Percentiles rank a stretch among this genome's conserved stretches.
Evolutionary conservation across 2,888 invertebrate genomes (phyloP).

Genomic region (Pseudeuparius sepicola): DNA sequence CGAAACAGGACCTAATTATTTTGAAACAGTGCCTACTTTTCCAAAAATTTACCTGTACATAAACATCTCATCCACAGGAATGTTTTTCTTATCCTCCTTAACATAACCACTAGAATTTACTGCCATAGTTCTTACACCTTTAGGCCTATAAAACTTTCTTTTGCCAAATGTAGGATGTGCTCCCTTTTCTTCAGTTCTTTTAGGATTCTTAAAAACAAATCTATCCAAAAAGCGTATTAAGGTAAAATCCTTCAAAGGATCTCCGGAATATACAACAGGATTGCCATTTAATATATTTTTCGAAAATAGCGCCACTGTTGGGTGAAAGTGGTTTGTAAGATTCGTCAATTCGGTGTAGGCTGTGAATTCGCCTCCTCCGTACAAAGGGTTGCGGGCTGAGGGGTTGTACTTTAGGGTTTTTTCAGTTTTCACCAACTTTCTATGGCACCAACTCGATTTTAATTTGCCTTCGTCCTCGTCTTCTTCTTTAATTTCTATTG

Average conservation of each 20-base stretch:
- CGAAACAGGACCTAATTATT: neutral
- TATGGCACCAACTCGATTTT: slow-evolving; percentile 31
- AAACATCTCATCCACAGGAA: slow-evolving; percentile 87
- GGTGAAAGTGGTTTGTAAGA: slow-evolving; percentile 76
- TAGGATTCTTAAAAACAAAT: slow-evolving; percentile 92
- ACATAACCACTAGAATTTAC: slow-evolving; percentile 65
- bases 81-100: slow-evolving; percentile 54
- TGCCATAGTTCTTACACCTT: slow-evolving; percentile 58
- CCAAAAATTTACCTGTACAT: slow-evolving; percentile 45
- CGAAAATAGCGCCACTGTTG: slow-evolving; percentile 83
- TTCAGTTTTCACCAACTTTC: slow-evolving; percentile 3
- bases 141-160: slow-evolving; percentile 58
- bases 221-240: slow-evolving; percentile 81
- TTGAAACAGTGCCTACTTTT: neutral
- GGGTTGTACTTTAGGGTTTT: slow-evolving; percentile 52
- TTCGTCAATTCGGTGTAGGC: slow-evolving; percentile 65
- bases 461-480: slow-evolving; percentile 16
- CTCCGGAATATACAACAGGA: slow-evolving; percentile 76
- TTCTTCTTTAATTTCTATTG: slow-evolving; percentile 22
- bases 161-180: slow-evolving; percentile 55
- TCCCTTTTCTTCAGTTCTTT: slow-evolving; percentile 49
- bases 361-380: slow-evolving; percentile 64
- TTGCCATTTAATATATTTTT: slow-evolving; percentile 61
- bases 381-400: slow-evolving; percentile 71
- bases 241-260: slow-evolving; percentile 88